A percentile compares a stretch with the other conserved stretches of the same genome.
These are phyloP conservation scores for Thoracochromis brauschi DNA, from an alignment of 2,113 vertebrate species.

Conservation along the genomic window DNA sequence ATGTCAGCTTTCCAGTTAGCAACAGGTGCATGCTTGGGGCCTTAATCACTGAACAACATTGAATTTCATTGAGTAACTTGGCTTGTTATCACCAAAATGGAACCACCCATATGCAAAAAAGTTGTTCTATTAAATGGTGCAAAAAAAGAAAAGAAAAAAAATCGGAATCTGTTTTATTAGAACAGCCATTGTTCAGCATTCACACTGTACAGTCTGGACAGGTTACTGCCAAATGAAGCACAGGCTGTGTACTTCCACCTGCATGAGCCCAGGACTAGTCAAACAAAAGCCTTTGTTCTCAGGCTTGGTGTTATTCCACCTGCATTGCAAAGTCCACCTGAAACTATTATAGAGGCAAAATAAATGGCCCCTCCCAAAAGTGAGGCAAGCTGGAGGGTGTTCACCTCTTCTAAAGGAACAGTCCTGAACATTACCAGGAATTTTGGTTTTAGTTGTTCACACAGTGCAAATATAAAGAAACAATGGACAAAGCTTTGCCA, in stretches of 20 bases:
- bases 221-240: conserved; percentile 1
- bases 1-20: not conserved
- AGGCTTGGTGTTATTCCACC: conserved; percentile 9
- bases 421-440: not conserved
- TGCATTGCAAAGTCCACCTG: conserved; percentile 33
- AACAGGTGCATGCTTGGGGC: not conserved
- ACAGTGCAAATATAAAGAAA: not conserved
- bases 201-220: not conserved
- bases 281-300: conserved; percentile 60
- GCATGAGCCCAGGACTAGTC: not conserved
- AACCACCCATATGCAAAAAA: not conserved
- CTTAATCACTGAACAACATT: not conserved
- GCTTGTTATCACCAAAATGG: not conserved
- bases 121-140: not conserved
- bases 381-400: not conserved
- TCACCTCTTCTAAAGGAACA: not conserved
- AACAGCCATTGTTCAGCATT: not conserved
- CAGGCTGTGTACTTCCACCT: not conserved
- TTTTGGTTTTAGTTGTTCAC: not conserved
- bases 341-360: conserved; percentile 35
- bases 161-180: not conserved
- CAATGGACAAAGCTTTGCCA: not conserved
- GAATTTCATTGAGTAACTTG: not conserved
- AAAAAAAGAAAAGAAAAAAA: not conserved
- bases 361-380: conserved; percentile 6